These are phyloP conservation scores for Synergus itoensis DNA, from an alignment of 2,888 invertebrate species.

Conservation along the genomic window DNA sequence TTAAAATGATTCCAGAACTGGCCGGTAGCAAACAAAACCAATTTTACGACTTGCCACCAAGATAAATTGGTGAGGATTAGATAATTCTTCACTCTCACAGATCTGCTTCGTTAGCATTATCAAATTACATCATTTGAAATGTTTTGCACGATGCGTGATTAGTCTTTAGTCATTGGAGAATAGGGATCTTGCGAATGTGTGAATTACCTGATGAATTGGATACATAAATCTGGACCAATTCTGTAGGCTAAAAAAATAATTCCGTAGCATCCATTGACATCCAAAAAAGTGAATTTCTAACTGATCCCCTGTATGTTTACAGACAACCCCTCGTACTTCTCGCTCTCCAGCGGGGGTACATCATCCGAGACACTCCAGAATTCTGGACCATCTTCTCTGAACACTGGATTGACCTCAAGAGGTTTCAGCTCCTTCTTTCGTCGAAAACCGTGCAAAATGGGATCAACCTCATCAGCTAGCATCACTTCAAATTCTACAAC, in stretches of 20 bases:
- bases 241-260: not conserved
- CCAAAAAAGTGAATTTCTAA: not conserved
- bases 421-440: constrained; percentile 54
- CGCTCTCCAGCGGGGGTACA: constrained; percentile 80
- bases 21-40: not conserved
- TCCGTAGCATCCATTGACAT: not conserved
- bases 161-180: too few relatives aligned
- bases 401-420: constrained; percentile 52
- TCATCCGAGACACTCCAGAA: constrained; percentile 55
- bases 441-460: constrained; percentile 61
- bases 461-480: constrained; percentile 66
- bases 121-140: too few relatives aligned
- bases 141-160: too few relatives aligned
- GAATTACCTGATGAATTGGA: not conserved
- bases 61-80: not conserved
- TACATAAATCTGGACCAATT: not conserved
- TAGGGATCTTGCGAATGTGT: too few relatives aligned
- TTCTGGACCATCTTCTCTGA: constrained; percentile 53
- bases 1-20: not conserved
- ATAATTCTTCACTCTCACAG: not conserved
- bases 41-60: not conserved
- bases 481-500: constrained; percentile 62
- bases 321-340: constrained; percentile 91
- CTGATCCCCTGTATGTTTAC: constrained; percentile 74
- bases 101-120: too few relatives aligned